Percentiles rank a stretch among this genome's conserved stretches.
These are phyloP conservation scores for Gulo gulo DNA, from an alignment of 2,113 vertebrate genomes.

Conservation along the genomic window DNA sequence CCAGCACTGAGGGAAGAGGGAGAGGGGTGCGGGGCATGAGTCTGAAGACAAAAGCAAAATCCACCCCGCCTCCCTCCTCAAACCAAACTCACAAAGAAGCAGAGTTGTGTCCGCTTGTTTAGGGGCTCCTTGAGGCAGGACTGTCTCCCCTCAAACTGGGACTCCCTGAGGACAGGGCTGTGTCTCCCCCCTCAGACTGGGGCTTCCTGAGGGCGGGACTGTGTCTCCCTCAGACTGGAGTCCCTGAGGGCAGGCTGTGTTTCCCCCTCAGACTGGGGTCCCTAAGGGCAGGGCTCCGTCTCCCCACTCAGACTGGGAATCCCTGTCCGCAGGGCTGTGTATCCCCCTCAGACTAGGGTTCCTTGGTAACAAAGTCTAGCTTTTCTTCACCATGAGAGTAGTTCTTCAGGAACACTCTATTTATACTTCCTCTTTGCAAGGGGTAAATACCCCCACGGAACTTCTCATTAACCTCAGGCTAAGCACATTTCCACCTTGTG, in stretches of 20 bases:
- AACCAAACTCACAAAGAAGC: not conserved
- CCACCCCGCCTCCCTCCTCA: not conserved
- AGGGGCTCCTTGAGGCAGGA: not conserved
- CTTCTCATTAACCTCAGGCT: not conserved
- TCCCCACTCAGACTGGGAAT: not conserved
- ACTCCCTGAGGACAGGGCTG: not conserved
- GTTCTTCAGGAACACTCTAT: not conserved
- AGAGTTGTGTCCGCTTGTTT: not conserved
- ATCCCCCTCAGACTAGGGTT: not conserved
- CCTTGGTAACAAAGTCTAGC: not conserved
- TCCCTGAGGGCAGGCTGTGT: not conserved
- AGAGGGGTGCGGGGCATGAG: rapidly evolving
- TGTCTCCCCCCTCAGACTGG: not conserved
- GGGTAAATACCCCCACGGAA: not conserved
- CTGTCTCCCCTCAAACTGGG: not conserved
- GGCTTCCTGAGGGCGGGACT: not conserved
- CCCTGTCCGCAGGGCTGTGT: not conserved
- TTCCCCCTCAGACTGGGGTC: not conserved
- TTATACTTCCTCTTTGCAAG: not conserved
- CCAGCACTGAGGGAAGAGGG: not conserved
- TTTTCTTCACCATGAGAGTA: not conserved
- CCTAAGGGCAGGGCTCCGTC: rapidly evolving
- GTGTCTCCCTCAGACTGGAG: not conserved
- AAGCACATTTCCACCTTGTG: not conserved
- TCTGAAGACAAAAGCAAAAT: not conserved